Evolutionary conservation across 92 coral and sea anemone species (phyloP), one percentile per base, ranked within the genome.

Genomic region (Paramuricea clavata): DNA sequence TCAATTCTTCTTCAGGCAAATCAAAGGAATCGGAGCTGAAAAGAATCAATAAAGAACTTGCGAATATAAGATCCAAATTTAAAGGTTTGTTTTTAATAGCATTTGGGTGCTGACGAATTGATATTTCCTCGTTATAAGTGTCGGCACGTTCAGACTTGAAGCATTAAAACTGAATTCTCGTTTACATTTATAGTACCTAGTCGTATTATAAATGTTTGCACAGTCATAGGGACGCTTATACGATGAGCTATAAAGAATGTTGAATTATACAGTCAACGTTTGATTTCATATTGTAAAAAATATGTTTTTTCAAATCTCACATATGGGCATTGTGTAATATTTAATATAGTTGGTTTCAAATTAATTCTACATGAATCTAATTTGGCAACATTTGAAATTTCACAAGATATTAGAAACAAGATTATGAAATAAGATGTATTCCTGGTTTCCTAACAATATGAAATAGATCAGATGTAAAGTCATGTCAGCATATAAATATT

Each of bases 31-130:
- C 99, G 32, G 99, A 97, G 67, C 91, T 97, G 54, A 97, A 97
- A 47, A 88, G 99, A 34, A 97, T 97, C 64, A 97, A 97, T 74
- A 97, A 97, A 74, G 99, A 97, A 61, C 98, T 97, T 30, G 99
- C 99, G 61, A 97, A 97, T 85, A 97, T 97, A 64, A 87, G 99
- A 83, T 94, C 95, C 82, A 97, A 97, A 93, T 97, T 97, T 90
- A 97, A 97, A 92, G 99, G 99, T 97, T 49, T 32, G 91, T 54
- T 6, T 2, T 39, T 39, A 39, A 10, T 39, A 64, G 62, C 26
- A 13, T 12, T 25, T 5, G 67, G 32, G 17, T 39, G 17, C 31
- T 44, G 34, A 69, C 64, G 43, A 68, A 69, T 78, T 81, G 22
- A 70, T 43, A 47, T 17, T 56, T 30, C 41, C 21, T 21, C 44